Base-by-base conservation (phyloP, 1,140 invertebrate genomes). In the Zaprionus tsacasi region DNA sequence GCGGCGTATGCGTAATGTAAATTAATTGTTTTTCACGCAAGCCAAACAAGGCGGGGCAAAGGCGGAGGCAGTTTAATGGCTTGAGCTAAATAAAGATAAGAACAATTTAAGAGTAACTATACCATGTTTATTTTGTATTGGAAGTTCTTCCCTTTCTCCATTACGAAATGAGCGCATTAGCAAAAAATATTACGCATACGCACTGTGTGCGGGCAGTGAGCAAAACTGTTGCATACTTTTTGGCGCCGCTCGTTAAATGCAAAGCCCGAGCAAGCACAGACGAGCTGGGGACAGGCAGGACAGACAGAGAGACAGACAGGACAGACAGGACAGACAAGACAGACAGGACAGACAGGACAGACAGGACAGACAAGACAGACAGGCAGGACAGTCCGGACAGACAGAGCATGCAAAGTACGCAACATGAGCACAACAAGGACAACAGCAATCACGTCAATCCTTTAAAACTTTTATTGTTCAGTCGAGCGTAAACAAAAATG, bases 391-490 rank as follows among this genome's bases (percentile, higher is more conserved):
- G 12, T 15, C 7, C 13, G 40, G 54, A 59, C 59, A 65, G 43
- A n/a, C 45, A 50, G 17, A 25, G 36, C 15, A 68, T 56, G 63
- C 58, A 64, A 71, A 76, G 12, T 55, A 64, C 38, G 21, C 50
- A 57, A 79, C 33, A 56, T 43, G 72, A 63, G 38, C 17, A 58
- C 58, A 48, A 43, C 60, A 69, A 27, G 6, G 56, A 69, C 73
- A 61, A 71, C 57, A 65, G 66, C 68, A 67, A 72, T 63, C 86
- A 56, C 64, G 76, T 73, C 76, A 88, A 79, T 86, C 79, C 72
- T 76, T 80, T 82, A 78, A 87, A 87, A 87, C 81, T 83, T 87
- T 88, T 83, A 87, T 83, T 80, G 85, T 80, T 68, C 80, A 83
- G 56, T 80, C 77, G 61, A 74, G 85, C 74, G 76, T 76, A 74